Percentiles rank a stretch among this genome's conserved stretches.
Conservation (phyloP, 2,113 vertebrate genomes). For the Empidonax traillii region DNA sequence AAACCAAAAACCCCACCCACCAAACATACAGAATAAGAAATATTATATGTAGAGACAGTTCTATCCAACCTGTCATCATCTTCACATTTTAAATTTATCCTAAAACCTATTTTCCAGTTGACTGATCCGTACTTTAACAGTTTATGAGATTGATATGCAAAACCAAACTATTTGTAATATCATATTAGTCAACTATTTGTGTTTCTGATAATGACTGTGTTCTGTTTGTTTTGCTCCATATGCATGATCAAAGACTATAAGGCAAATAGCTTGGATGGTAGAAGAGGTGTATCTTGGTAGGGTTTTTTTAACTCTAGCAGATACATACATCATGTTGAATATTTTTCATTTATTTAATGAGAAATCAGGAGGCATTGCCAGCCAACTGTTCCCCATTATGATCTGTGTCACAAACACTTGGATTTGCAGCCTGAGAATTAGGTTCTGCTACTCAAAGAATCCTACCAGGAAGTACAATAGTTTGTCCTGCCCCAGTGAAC, state of each 20-base stretch:
- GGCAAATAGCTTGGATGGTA: background rate
- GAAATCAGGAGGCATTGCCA: background rate
- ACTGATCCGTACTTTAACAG: background rate
- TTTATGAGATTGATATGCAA: background rate
- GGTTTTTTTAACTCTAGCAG: background rate
- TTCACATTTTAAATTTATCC: background rate
- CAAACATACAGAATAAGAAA: background rate
- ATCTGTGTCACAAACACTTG: background rate
- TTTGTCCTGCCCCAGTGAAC: background rate
- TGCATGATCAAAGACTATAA: background rate
- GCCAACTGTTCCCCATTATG: background rate
- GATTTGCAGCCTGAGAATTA: background rate
- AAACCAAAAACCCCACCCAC: too few species aligned
- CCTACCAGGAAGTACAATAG: background rate
- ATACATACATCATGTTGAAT: background rate
- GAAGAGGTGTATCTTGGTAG: background rate
- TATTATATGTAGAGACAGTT: background rate
- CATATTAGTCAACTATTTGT: background rate
- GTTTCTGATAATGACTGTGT: background rate
- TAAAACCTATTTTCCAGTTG: background rate
- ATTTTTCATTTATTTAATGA: conserved; percentile 19
- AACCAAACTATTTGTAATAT: background rate
- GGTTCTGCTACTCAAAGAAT: background rate
- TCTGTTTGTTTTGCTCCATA: background rate
- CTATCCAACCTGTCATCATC: background rate